Conservation (phyloP, 2,113 vertebrate genomes). For the Natator depressus region DNA sequence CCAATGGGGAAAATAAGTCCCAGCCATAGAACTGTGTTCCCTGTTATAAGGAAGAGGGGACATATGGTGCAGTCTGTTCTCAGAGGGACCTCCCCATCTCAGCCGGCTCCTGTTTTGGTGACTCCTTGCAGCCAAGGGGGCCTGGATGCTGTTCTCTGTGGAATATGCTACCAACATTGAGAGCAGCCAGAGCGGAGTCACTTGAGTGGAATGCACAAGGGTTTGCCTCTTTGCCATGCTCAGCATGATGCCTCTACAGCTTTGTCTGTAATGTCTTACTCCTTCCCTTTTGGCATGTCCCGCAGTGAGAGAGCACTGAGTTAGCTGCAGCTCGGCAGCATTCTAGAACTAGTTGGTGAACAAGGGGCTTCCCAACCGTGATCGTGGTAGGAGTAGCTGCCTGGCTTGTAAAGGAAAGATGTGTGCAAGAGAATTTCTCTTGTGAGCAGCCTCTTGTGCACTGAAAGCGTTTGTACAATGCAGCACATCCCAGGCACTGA, state of each 20-base stretch:
- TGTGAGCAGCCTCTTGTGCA: neutral
- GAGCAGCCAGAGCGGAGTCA: neutral
- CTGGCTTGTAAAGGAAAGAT: neutral
- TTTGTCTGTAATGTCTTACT: neutral
- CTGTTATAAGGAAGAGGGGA: neutral
- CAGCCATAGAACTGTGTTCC: neutral
- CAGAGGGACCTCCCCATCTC: neutral
- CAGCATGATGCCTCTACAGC: neutral
- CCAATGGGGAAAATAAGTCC: fast-evolving
- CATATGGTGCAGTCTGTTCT: neutral
- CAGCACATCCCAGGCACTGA: neutral
- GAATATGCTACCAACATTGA: neutral
- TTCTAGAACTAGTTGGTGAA: neutral
- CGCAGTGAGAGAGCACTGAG: neutral
- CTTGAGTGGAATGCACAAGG: neutral
- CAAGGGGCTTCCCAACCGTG: neutral
- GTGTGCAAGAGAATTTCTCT: neutral
- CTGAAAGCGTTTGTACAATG: neutral
- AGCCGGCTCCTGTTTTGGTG: neutral
- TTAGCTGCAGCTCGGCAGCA: neutral
- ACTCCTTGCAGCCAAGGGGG: neutral
- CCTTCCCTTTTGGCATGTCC: neutral
- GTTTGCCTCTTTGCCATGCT: neutral
- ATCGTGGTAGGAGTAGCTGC: neutral
- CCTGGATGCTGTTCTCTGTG: neutral